Evolutionary conservation across 1,140 invertebrate species (phyloP), one percentile per base, ranked within the genome.

Genomic region (Ceratina australensis): DNA sequence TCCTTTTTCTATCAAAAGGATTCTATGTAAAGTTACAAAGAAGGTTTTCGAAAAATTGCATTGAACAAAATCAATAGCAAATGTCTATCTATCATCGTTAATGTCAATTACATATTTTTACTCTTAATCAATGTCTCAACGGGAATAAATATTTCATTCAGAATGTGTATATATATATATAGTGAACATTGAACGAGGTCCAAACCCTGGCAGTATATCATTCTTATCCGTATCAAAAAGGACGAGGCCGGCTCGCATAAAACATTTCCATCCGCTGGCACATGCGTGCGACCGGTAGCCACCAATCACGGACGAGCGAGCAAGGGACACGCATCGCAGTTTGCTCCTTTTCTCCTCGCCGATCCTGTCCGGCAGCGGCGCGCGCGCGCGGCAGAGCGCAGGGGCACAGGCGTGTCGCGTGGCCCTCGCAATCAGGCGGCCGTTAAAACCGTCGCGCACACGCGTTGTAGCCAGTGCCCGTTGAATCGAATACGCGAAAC

Each of bases 401-500:
- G n/a, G 74, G 24, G 12, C 26, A 28, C n/a, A 33, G 24, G 42
- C 73, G 65, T 60, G 66, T 71, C 71, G 71, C 71, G 59, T 54
- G 47, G 59, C 71, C 50, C 33, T 42, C 5, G 33, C 33, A 42
- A 42, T 42, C 33, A 42, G 33, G 33, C 33, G 7, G 7, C 33
- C 33, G 33, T 42, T 42, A 42, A 42, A 42, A 42, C 3, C 63
- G 24, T 61, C 78, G 64, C 57, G 49, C 42, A 24, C 20, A 22
- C 28, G 33, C 49, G 20, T 20, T 13, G 18, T 64, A 60, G 49
- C 20, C 61, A 24, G 47, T 15, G 16, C 28, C 13, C 47, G 16
- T 3, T 68, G 50, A 54, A 52, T 50, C 72, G 71, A 59, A 60
- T 66, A 72, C 73, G 72, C n/a, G 57, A 72, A 77, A 81, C 57